Base-by-base conservation (phyloP, 2,113 vertebrate genomes). In the Aphelocoma coerulescens region DNA sequence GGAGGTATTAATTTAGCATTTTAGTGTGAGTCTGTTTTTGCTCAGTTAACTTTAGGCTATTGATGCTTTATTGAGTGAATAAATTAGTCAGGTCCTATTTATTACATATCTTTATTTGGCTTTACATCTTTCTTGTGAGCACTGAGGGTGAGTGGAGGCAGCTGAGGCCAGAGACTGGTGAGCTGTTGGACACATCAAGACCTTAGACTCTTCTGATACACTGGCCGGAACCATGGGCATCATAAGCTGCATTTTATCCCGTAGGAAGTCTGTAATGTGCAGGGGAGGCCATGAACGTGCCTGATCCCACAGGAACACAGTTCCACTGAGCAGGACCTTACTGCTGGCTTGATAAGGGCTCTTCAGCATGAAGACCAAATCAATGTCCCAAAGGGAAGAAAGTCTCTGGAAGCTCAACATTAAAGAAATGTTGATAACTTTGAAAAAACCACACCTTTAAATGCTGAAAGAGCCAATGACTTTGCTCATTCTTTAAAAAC, bases 1-100 rank as follows among this genome's bases (percentile, higher is more conserved):
- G 46, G 88, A 88, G n/a, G 55, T 85, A 95, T 97, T 96, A 90
- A 96, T 96, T 97, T 67, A 92, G 75, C 67, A 89, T 65, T 93
- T 97, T 59, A 95, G 69, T 41, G 41, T 4, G 5, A 89, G 69
- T 33, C 55, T 93, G 74, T 0, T 88, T 96, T 97, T 95, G 94
- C 95, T 96, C 93, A 86, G 95, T 96, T 97, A 95, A 97, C 94
- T 96, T 95, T 44, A 79, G 68, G 46, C 89, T 82, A 90, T 89
- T 95, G 69, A 82, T 95, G 69, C 43, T 97, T 97, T 96, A 97
- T 77, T 92, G 92, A 3, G 3, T 67, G 92, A 95, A 97, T 95
- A 96, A 97, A 97, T 97, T 96, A 96, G 78, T 93, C 80, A 81
- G 65, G 21, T 95, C 44, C 79, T 97, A 95, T 96, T 97, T 95